Conservation (phyloP, 1,140 invertebrate genomes). For the Cyclargus thomasi region DNA sequence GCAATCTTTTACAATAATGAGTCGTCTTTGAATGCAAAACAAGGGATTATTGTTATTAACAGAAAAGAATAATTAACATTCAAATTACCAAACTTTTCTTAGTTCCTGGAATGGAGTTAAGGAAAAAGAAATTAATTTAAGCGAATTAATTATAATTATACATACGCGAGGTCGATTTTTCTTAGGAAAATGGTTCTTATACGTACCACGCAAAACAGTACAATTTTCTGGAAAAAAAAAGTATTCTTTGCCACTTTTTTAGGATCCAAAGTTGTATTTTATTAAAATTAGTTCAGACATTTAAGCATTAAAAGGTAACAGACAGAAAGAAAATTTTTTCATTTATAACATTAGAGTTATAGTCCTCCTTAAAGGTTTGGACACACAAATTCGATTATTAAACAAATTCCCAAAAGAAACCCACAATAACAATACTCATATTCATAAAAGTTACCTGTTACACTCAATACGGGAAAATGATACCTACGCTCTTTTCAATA, state of each 20-base stretch:
- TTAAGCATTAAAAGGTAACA: too few species aligned
- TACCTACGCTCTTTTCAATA: neutral
- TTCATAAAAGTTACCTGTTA: neutral
- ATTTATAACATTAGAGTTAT: too few species aligned
- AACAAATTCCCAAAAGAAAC: neutral
- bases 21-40: neutral
- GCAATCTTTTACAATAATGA: neutral
- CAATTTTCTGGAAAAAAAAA: too few species aligned
- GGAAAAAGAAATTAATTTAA: too few species aligned
- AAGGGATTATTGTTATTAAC: neutral
- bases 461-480: neutral
- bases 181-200: too few species aligned
- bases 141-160: too few species aligned
- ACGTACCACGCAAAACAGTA: too few species aligned
- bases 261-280: too few species aligned
- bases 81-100: neutral
- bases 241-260: too few species aligned
- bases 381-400: neutral
- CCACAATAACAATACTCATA: neutral
- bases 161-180: too few species aligned
- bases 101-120: neutral
- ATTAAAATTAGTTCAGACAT: too few species aligned
- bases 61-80: neutral
- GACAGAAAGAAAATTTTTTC: too few species aligned
- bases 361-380: neutral